Conservation (phyloP, 2,113 vertebrate genomes). For the Machaerirhynchus nigripectus region DNA sequence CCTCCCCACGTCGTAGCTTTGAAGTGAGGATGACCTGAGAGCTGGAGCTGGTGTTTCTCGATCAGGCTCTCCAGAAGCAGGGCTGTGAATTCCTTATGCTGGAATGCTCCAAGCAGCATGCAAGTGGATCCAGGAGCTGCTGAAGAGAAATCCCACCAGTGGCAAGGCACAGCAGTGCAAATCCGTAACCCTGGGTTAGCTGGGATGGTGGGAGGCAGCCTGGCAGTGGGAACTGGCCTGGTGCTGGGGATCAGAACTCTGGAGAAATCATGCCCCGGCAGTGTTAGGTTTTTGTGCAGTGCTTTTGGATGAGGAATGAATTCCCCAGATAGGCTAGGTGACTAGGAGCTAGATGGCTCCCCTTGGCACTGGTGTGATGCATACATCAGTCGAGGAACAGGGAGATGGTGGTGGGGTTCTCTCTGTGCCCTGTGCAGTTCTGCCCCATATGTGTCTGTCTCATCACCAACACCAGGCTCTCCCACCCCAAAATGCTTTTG, state of each 20-base stretch:
- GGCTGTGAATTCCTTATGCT: not conserved
- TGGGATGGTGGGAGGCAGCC: not conserved
- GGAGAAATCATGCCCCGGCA: not conserved
- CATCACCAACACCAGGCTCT: fast-evolving
- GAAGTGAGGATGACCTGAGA: not conserved
- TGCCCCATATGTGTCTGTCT: fast-evolving
- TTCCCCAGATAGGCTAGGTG: not conserved
- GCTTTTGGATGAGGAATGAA: not conserved
- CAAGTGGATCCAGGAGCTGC: not conserved
- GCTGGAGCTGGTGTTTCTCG: not conserved
- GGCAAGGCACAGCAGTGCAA: not conserved
- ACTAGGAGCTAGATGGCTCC: not conserved
- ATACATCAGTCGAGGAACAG: not conserved
- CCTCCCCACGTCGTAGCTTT: fast-evolving
- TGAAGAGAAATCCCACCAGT: not conserved
- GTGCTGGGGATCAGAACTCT: not conserved
- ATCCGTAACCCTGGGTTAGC: not conserved
- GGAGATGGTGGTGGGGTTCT: fast-evolving
- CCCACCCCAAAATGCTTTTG: not conserved
- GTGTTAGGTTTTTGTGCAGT: not conserved
- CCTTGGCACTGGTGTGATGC: not conserved
- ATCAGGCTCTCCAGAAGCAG: not conserved
- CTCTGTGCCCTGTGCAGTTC: not conserved
- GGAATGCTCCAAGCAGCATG: not conserved
- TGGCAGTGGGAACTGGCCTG: not conserved